A percentile compares a stretch with the other conserved stretches of the same genome.
These are phyloP conservation scores for Mobula hypostoma DNA, from an alignment of 2,113 vertebrate genomes.

Conservation along the genomic window DNA sequence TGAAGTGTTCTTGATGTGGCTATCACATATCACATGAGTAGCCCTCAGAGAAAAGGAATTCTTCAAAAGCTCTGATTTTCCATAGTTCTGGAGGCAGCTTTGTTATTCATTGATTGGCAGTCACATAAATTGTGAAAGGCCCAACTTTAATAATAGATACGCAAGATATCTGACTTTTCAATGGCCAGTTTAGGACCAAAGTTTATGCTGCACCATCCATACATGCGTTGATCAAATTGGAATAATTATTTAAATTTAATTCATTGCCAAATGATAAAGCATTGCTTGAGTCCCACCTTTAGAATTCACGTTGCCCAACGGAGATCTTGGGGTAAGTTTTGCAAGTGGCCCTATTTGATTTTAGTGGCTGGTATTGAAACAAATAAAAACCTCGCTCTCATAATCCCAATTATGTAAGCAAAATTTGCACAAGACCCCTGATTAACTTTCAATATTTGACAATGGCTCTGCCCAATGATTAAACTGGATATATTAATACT, in stretches of 20 bases:
- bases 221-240: neutral
- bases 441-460: neutral
- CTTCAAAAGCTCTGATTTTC: neutral
- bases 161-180: neutral
- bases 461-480: neutral
- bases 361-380: neutral
- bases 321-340: neutral
- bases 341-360: neutral
- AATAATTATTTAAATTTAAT: neutral
- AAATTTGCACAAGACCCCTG: neutral
- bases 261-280: neutral
- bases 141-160: neutral
- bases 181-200: neutral
- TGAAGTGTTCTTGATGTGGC: neutral
- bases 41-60: neutral
- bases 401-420: neutral
- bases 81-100: neutral
- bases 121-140: neutral
- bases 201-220: neutral
- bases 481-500: neutral
- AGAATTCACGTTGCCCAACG: neutral
- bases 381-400: neutral
- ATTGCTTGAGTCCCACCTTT: neutral
- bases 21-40: neutral
- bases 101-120: neutral